A percentile compares a stretch with the other conserved stretches of the same genome.
Conservation (phyloP, 2,888 invertebrate genomes). For the Phyto melanocephala region DNA sequence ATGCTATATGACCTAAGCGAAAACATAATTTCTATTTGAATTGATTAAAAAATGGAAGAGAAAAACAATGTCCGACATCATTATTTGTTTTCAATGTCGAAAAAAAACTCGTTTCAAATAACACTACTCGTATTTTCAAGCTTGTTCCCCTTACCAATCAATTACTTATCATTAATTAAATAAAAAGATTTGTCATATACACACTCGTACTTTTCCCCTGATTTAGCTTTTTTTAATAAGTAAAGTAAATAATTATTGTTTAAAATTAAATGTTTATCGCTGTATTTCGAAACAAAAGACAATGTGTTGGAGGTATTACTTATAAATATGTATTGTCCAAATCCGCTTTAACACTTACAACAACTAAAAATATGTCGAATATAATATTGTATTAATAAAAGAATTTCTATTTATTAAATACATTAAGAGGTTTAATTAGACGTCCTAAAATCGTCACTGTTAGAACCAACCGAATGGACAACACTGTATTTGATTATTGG, state of each 20-base stretch:
- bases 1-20: too few relatives aligned
- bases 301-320: conserved; percentile 32
- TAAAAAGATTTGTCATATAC: background rate
- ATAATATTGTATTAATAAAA: background rate
- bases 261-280: conserved; percentile 7
- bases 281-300: background rate
- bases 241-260: conserved; percentile 42
- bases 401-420: background rate
- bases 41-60: too few relatives aligned
- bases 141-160: background rate
- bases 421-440: too few relatives aligned
- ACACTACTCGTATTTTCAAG: background rate
- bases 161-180: conserved; percentile 24
- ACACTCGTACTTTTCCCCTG: too few relatives aligned
- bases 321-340: conserved; percentile 68
- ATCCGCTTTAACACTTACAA: conserved; percentile 73
- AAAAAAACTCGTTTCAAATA: background rate
- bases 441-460: too few relatives aligned
- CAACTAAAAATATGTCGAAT: conserved; percentile 1
- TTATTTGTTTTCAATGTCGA: too few relatives aligned
- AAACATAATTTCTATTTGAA: too few relatives aligned
- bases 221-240: conserved; percentile 14
- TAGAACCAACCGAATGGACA: too few relatives aligned
- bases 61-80: too few relatives aligned
- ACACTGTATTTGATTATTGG: too few relatives aligned